phyloP scores from a whole-genome alignment of 2,888 invertebrate species.

The Punctoribates punctum region DNA sequence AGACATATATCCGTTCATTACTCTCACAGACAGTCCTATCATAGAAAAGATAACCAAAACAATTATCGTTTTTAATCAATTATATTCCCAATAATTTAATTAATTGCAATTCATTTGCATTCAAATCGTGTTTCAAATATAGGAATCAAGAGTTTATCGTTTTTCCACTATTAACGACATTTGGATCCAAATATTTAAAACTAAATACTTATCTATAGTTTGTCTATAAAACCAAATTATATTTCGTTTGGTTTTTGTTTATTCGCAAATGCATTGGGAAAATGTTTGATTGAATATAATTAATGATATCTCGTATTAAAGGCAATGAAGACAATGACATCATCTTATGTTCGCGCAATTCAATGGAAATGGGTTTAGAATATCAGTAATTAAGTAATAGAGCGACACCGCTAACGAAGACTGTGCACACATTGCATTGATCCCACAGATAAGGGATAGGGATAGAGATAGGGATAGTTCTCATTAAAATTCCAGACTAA shows the following conservation, averaged over 20 bases:
- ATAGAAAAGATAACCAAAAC: no score
- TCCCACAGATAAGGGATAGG: conserved; percentile 6
- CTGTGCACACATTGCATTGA: not conserved
- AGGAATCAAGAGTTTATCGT: conserved; percentile 31
- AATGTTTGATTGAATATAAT: not conserved
- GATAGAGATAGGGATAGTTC: not conserved
- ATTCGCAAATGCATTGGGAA: not conserved
- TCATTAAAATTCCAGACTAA: conserved; percentile 34
- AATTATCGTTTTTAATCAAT: no score
- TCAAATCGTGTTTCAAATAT: conserved; percentile 13
- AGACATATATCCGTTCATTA: not conserved
- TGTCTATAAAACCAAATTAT: not conserved
- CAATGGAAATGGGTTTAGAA: not conserved
- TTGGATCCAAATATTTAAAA: not conserved
- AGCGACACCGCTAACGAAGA: not conserved
- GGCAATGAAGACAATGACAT: conserved; percentile 9
- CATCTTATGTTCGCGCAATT: not conserved
- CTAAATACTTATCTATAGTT: conserved; percentile 4
- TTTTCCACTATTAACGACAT: not conserved
- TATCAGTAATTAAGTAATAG: conserved; percentile 19
- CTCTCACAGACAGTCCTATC: no score
- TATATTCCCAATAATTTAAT: no score
- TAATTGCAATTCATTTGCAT: no score
- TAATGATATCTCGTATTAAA: conserved; percentile 1
- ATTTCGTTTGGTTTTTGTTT: not conserved